Base-by-base conservation (phyloP, 2,888 invertebrate species). In the Lycia hirtaria region DNA sequence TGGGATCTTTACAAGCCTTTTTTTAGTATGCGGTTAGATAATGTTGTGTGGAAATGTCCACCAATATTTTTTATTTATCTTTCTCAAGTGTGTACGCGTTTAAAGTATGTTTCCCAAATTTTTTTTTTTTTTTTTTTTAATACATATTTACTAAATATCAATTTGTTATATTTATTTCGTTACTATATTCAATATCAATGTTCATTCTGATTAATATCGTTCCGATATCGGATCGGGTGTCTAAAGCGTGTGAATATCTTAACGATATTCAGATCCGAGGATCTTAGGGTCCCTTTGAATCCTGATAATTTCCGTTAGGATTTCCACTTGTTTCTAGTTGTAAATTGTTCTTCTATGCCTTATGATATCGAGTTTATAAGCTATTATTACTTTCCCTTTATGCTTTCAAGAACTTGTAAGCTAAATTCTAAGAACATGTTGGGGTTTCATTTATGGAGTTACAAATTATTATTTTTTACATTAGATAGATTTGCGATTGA, bases 221-320 rank as follows among this genome's bases (percentile, higher is more conserved):
- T 19, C 9, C 19, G 19, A 19, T 7, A 7, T 22, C 14, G 22
- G 7, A 40, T 40, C 38, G 22, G 38, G 22, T 14, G 14, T 33
- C 5, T 2, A 33, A 30, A 45, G 17, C 10, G 22, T 0, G 44
- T 35, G 47, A 48, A 56, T 47, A 51, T 47, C n/a, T 48, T 40
- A 51, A 51, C 47, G 51, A 41, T 52, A 57, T 57, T 57, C 52
- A 52, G 48, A 52, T 47, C 47, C 52, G 12, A 24, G 41, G 28
- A 35, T 52, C 41, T 33, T 41, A 40, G 30, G 33, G 30, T 49
- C 49, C 49, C 44, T 33, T 32, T 12, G 40, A 51, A 38, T 51
- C 30, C 41, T 30, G 47, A 57, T 52, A 52, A 52, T 52, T 48
- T 57, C 50, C 56, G 56, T 14, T 22, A n/a, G 35, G 17, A 28